phyloP scores from a whole-genome alignment of 2,888 invertebrate species.

The Nomada flava region DNA sequence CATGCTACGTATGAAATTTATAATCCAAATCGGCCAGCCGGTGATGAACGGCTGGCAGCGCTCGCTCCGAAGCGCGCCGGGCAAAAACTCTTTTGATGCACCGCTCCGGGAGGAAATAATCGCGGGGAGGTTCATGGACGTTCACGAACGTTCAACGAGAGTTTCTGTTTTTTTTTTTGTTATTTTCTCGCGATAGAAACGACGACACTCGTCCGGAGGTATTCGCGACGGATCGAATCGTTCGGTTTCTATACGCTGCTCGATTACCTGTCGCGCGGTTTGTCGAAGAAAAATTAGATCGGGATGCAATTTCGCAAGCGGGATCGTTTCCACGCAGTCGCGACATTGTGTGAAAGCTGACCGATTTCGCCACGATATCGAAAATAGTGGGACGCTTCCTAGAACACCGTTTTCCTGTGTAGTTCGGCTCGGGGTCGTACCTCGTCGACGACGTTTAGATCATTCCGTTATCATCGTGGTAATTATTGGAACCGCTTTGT shows the following conservation, averaged over 20 bases:
- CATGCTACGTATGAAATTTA: conserved; percentile 34
- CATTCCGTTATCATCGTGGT: conserved; percentile 12
- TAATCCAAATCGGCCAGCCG: conserved; percentile 42
- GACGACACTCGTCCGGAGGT: neutral
- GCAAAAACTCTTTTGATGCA: conserved; percentile 45
- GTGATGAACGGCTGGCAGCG: conserved; percentile 43
- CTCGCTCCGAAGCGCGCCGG: conserved; percentile 21
- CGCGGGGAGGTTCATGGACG: conserved; percentile 33
- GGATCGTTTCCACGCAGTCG: conserved; percentile 16
- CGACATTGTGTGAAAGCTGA: conserved; percentile 3
- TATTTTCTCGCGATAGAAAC: neutral
- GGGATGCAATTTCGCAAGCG: conserved; percentile 8
- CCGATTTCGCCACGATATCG: neutral
- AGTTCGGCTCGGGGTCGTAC: neutral
- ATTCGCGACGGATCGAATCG: neutral
- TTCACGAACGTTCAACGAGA: conserved; percentile 6
- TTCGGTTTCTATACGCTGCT: neutral
- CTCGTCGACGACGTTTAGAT: conserved; percentile 18
- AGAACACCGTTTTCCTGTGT: conserved; percentile 10
- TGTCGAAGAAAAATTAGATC: conserved; percentile 42
- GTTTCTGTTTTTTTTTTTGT: too few species aligned
- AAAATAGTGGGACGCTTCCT: neutral
- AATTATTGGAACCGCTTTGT: conserved; percentile 21
- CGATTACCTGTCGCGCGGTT: conserved; percentile 31
- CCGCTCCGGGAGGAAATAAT: conserved; percentile 33